These are phyloP conservation scores for Auanema sp. DNA, from an alignment of 2,888 invertebrate genomes.

Conservation along the genomic window DNA sequence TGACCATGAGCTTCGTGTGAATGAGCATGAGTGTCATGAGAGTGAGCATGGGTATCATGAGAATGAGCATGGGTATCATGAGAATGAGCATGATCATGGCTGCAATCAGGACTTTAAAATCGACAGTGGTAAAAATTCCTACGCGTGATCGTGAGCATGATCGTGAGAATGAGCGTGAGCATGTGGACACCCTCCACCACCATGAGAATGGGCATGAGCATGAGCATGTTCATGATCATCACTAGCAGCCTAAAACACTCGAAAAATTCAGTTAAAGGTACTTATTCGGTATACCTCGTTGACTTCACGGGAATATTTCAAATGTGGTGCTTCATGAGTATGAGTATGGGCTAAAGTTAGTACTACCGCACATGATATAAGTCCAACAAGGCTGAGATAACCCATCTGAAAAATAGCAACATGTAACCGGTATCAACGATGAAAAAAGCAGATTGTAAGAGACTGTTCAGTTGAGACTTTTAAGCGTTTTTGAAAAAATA, in stretches of 20 bases:
- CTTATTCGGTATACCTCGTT: constrained; percentile 39
- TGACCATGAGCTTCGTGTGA: constrained; percentile 39
- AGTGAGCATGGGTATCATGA: constrained; percentile 24
- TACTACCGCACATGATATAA: too few species aligned
- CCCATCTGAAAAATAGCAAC: neutral
- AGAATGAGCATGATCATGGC: constrained; percentile 34
- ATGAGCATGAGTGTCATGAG: constrained; percentile 31
- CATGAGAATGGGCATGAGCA: constrained; percentile 41
- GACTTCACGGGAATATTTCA: constrained; percentile 57
- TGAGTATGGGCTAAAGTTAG: constrained; percentile 25
- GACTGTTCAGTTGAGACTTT: too few species aligned
- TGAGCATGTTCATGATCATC: constrained; percentile 27
- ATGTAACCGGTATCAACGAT: neutral
- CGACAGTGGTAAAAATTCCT: neutral
- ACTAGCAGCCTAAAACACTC: constrained; percentile 18
- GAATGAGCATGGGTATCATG: constrained; percentile 23
- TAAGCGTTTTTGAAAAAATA: too few species aligned
- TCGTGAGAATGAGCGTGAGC: constrained; percentile 19
- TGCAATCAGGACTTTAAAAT: constrained; percentile 32
- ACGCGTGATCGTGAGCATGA: constrained; percentile 12
- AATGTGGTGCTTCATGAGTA: constrained; percentile 52
- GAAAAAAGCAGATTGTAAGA: neutral
- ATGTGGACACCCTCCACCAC: constrained; percentile 36
- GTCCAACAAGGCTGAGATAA: neutral
- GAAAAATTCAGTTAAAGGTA: neutral